Base-by-base conservation (phyloP, 2,113 vertebrate genomes). In the Neolamprologus kungweensis region DNA sequence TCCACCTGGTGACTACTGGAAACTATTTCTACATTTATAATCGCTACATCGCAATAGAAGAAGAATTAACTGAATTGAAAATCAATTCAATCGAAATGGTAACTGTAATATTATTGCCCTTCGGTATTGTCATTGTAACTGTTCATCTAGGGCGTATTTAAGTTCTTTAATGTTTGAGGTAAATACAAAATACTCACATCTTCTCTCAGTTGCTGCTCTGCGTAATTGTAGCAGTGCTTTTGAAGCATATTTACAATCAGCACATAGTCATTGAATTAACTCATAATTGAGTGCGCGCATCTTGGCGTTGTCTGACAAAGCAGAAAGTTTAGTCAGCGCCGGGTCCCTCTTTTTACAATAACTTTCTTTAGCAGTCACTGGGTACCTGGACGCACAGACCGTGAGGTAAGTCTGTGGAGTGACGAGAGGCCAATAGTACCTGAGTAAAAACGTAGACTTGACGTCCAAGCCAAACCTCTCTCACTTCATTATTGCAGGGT, bases 401-500 rank as follows among this genome's bases (percentile, higher is more conserved):
- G 3, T 1, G 47, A 96, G 96, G 96, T 97, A 83, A 95, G 96
- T 95, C 92, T 89, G 90, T 92, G 93, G 95, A 94, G 96, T 96
- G 96, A 96, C 65, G 95, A 96, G 96, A 96, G 96, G 95, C 93
- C 93, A 63, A 89, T 96, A 96, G 96, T 58, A 88, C 84, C 89
- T 93, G 90, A 94, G 94, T 95, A 94, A 95, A 95, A 93, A 80
- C 89, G 40, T 95, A 96, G 95, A 91, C 87, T 96, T 96, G 93
- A 94, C 92, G 86, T 85, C 93, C 88, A 86, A 94, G 94, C 92
- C 92, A 96, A 96, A 95, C 94, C 94, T 94, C 93, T 95, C 95
- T 96, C 96, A 95, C 95, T 95, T 96, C 93, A 95, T 93, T 94
- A 91, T 95, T 95, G 85, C 93, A 96, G 95, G 94, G 95, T 92